Conservation (phyloP, 2,888 invertebrate genomes). For the Protula sp. region DNA sequence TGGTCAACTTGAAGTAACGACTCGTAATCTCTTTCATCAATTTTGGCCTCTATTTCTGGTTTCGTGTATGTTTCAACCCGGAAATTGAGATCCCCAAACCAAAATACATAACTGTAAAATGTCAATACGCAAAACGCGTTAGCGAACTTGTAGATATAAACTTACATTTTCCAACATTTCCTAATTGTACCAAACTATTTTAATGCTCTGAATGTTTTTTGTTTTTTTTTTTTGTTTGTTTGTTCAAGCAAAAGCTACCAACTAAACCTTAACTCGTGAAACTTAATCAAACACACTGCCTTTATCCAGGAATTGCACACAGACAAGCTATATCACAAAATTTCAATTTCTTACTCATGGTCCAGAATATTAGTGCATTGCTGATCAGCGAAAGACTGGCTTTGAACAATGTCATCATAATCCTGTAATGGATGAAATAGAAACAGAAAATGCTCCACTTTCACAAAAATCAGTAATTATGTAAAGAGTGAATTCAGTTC, state of each 20-base stretch:
- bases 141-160: too few relatives aligned
- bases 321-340: too few relatives aligned
- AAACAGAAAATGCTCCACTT: background rate
- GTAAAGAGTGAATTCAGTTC: too few relatives aligned
- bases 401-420: constrained; percentile 78
- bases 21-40: constrained; percentile 65
- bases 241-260: too few relatives aligned
- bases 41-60: constrained; percentile 58
- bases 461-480: background rate
- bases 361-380: constrained; percentile 79
- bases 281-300: too few relatives aligned
- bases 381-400: constrained; percentile 71
- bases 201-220: too few relatives aligned
- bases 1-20: constrained; percentile 68
- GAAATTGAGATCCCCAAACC: constrained; percentile 95
- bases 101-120: constrained; percentile 72
- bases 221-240: too few relatives aligned
- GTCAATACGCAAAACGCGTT: too few relatives aligned
- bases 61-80: constrained; percentile 62
- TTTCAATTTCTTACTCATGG: constrained; percentile 79
- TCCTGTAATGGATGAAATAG: constrained; percentile 56
- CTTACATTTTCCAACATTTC: too few relatives aligned
- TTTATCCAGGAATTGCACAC: too few relatives aligned
- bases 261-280: too few relatives aligned
- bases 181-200: too few relatives aligned